Base-by-base conservation (phyloP, 2,797 vertebrate genomes). In the Halcyon smyrnensis region DNA sequence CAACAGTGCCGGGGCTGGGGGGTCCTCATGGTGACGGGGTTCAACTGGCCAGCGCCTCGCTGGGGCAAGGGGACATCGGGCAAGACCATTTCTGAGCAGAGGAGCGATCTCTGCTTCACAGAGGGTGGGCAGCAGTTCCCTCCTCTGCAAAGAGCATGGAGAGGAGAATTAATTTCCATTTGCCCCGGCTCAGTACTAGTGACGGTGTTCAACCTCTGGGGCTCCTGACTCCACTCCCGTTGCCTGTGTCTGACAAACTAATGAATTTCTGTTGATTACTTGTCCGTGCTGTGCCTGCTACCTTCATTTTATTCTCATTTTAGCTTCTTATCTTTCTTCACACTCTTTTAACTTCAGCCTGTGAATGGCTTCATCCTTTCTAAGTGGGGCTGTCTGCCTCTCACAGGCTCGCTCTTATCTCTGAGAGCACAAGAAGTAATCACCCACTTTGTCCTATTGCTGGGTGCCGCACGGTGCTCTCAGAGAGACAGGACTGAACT, bases 321-420 rank as follows among this genome's bases (percentile, higher is more conserved):
- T 53, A 11, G 48, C 71, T 86, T 87, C 95, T 95, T 93, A 69
- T 62, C 82, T 60, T 57, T 62, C 75, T 69, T 93, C 83, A 78
- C 70, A 57, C 76, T 76, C 93, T 64, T 65, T 94, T 85, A 88
- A 65, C 85, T 32, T 32, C 92, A 51, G 76, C 56, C 87, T 57
- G 43, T 32, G 71, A 91, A 76, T 15, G 17, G 83, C 56, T 80
- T 36, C 62, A 28, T 43, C 84, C 87, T 53, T 37, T 41, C 63
- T 11, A n/a, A 57, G 62, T 6, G 41, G 54, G 62, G 59, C 41
- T 41, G 43, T 10, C 5, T 48, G 59, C 74, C 30, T 64, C 92
- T 79, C 89, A 3, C 6, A 5, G 62, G 46, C 32, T 62, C 70
- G 1, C 24, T 53, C 83, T 87, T 64, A 62, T 74, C 87, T 89